phyloP scores from a whole-genome alignment of 92 coral and sea anemone species.

The Blastomussa wellsi region DNA sequence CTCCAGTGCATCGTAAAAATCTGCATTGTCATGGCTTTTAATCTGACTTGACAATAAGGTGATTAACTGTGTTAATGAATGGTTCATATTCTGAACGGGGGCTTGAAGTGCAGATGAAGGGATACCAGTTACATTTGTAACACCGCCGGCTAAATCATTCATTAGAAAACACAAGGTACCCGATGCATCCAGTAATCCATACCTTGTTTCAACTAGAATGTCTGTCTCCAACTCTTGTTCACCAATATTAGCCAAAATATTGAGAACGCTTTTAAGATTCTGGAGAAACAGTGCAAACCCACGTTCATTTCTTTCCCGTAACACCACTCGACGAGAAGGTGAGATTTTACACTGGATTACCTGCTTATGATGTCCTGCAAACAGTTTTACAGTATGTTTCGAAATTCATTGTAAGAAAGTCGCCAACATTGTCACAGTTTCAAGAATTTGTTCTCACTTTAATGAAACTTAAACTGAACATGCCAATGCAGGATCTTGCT shows the following conservation, averaged over 20 bases:
- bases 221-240: conserved; percentile 41
- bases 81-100: conserved; percentile 20
- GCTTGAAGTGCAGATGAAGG: conserved; percentile 32
- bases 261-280: conserved; percentile 44
- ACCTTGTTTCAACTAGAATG: conserved; percentile 40
- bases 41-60: conserved; percentile 29
- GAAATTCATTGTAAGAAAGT: too few species aligned
- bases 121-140: conserved; percentile 33
- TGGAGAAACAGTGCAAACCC: conserved; percentile 44
- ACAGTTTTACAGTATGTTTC: too few species aligned
- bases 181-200: conserved; percentile 45
- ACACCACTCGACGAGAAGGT: conserved; percentile 21
- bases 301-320: conserved; percentile 31
- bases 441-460: too few species aligned
- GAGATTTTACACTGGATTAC: too few species aligned
- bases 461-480: too few species aligned
- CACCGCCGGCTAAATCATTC: conserved; percentile 34
- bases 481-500: too few species aligned
- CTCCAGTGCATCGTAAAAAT: conserved; percentile 40
- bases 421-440: too few species aligned
- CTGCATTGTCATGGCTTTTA: conserved; percentile 32
- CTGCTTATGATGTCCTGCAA: too few species aligned
- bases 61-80: conserved; percentile 39
- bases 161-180: conserved; percentile 46
- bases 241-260: conserved; percentile 10